Base-by-base conservation (phyloP, 2,113 vertebrate species). In the Pantherophis guttatus region DNA sequence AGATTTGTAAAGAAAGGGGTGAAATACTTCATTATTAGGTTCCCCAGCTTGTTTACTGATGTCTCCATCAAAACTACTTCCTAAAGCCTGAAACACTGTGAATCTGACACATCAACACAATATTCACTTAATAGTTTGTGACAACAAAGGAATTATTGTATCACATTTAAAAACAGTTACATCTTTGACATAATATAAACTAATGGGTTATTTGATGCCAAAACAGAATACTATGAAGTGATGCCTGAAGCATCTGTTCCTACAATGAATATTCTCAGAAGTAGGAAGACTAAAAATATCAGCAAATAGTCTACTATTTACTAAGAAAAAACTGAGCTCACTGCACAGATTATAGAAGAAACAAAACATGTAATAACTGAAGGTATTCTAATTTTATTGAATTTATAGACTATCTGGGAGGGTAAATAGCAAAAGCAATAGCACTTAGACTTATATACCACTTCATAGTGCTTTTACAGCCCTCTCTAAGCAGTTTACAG, bases 21-120 rank as follows among this genome's bases (percentile, higher is more conserved):
- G 39, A 92, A 17, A 0, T 86, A 0, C 58, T 55, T 91, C 44
- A 52, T 90, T n/a, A 92, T 3, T 87, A 0, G 86, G 33, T 93
- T 94, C 53, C 2, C 58, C 0, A 92, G 21, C 44, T 92, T 92
- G 6, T 65, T 92, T 65, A 48, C 11, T 91, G 29, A 44, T 13
- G 93, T 70, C 89, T 93, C 81, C 92, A 33, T 65, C 90, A 90
- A 48, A 3, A 0, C 53, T 24, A 15, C 70, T 93, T 81, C 52
- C 91, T 95, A 89, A 93, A 94, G 91, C 3, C 57, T 39, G 3
- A 48, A 94, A 86, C 8, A 53, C 4, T 94, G 94, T 90, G 88
- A 75, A 33, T 85, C 1, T 88, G 86, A 85, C 54, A 89, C 48
- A 86, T 9, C 87, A 39, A 92, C 90, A 96, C 94, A 95, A 44